Conservation (phyloP, 2,888 invertebrate species). For the Heteromyza rotundicornis region DNA sequence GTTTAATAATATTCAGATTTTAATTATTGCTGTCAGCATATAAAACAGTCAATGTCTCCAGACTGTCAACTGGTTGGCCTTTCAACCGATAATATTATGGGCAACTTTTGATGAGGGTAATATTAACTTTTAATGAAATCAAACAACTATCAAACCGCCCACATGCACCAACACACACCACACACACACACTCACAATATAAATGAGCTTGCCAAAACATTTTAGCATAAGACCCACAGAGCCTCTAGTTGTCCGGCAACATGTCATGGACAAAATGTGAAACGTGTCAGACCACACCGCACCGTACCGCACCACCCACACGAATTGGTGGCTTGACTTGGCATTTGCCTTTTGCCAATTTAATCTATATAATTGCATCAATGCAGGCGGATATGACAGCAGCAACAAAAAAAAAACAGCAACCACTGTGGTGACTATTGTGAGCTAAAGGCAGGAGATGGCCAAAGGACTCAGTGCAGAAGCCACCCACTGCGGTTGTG, state of each 20-base stretch:
- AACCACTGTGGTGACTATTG: slow-evolving; percentile 16
- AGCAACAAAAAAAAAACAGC: slow-evolving; percentile 15
- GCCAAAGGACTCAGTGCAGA: neutral
- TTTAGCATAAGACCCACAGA: neutral
- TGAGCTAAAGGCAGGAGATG: neutral
- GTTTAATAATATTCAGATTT: too few relatives aligned
- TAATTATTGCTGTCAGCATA: slow-evolving; percentile 41
- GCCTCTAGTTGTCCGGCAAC: neutral
- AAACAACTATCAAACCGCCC: slow-evolving; percentile 13
- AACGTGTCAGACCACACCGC: neutral
- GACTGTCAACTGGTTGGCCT: neutral
- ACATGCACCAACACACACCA: too few relatives aligned
- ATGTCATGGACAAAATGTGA: neutral
- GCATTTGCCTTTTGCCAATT: slow-evolving; percentile 27
- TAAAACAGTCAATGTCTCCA: slow-evolving; percentile 19
- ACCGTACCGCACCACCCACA: neutral
- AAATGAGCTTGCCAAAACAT: slow-evolving; percentile 25
- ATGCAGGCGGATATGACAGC: slow-evolving; percentile 14
- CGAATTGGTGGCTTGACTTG: slow-evolving; percentile 3
- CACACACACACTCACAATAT: too few relatives aligned
- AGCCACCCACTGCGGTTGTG: neutral
- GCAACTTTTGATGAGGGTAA: slow-evolving; percentile 1
- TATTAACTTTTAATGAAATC: slow-evolving; percentile 20
- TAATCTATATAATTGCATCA: slow-evolving; percentile 32
- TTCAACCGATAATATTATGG: neutral